Evolutionary conservation across 2,797 vertebrate genomes (phyloP), one percentile per base, ranked within the genome.

Genomic region (Pseudocheirus occidentalis): DNA sequence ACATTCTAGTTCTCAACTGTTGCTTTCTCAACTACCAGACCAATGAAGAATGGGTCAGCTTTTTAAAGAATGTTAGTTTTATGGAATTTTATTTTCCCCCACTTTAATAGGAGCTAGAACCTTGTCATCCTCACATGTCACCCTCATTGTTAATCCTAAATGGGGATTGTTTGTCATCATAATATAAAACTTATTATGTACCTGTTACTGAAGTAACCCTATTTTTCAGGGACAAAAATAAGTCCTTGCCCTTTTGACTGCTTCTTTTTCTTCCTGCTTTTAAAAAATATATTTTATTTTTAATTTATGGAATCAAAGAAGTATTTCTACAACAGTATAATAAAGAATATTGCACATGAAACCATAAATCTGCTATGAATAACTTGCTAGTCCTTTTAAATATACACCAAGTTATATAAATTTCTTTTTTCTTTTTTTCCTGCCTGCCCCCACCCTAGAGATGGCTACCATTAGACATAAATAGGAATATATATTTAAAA

Each of bases 31-130:
- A 87, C 89, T 62, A 73, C n/a, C 53, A 96, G 73, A 27, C 9
- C 73, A 93, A 81, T n/a, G 18, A 93, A 92, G 55, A 58, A 21
- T 66, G 55, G 1, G 2, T 7, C 56, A 92, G 16, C 14, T 55
- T 50, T 55, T 91, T 90, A 91, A 96, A 95, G n/a, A 54, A 2
- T 92, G 91, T 95, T 56, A 93, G 66, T 92, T 53, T 66, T 94
- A 7, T 94, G 93, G 95, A 95, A 57, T 93, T 2, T 81, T 93
- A 87, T 92, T 54, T 16, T 18, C 4, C 14, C 1, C 52, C 89
- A 90, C 7, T 95, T 54, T 7, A 52, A 24, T 66, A 9, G 13
- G 92, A 52, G 40, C 2, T 54, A 92, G 53, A 94, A 66, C 52
- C 90, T 56, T 55, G 12, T 93, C 92, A 96, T 40, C 10, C 10